These are phyloP conservation scores for Bruchidius siliquastri DNA, from an alignment of 2,888 invertebrate species.

Conservation along the genomic window DNA sequence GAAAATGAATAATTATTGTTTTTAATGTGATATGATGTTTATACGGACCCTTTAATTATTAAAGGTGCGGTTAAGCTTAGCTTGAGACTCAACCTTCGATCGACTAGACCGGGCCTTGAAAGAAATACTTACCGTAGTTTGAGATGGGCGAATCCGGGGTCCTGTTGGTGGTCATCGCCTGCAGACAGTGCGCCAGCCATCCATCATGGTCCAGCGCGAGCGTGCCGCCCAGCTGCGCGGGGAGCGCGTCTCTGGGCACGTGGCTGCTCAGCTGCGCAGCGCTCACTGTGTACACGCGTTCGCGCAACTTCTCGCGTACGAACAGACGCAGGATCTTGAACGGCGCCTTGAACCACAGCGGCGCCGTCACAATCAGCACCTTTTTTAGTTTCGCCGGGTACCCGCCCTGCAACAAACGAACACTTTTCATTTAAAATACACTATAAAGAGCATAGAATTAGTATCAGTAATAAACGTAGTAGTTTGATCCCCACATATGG, in stretches of 20 bases:
- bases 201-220: conserved; percentile 83
- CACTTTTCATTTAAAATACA: background rate
- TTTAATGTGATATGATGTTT: too few species aligned
- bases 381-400: conserved; percentile 97
- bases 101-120: too few species aligned
- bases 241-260: conserved; percentile 85
- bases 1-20: background rate
- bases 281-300: conserved; percentile 92
- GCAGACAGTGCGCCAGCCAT: conserved; percentile 65
- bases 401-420: conserved; percentile 65
- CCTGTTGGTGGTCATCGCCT: conserved; percentile 66
- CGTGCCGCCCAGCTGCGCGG: conserved; percentile 82
- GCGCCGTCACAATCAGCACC: conserved; percentile 94
- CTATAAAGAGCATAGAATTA: too few species aligned
- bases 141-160: conserved; percentile 38
- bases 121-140: conserved; percentile 35
- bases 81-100: too few species aligned
- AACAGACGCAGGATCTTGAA: conserved; percentile 93
- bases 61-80: too few species aligned
- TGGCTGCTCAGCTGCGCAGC: conserved; percentile 84
- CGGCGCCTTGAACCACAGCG: conserved; percentile 97
- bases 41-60: too few species aligned
- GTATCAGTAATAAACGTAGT: too few species aligned
- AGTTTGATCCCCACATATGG: too few species aligned
- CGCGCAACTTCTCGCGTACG: conserved; percentile 91